These are phyloP conservation scores for Pristionchus arcanus DNA, from an alignment of 2,888 invertebrate species.

Conservation along the genomic window DNA sequence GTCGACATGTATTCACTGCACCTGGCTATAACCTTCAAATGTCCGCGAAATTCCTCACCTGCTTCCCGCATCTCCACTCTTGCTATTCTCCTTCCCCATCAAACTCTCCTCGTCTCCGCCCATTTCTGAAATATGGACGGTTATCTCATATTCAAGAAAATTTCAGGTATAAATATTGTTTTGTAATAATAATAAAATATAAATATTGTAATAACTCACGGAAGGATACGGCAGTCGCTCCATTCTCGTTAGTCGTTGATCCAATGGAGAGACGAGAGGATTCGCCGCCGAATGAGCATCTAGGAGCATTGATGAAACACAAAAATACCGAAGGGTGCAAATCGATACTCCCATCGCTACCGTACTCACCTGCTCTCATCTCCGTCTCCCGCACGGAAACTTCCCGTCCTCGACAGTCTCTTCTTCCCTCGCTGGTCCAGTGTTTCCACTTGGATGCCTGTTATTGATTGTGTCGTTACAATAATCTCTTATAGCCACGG, in stretches of 20 bases:
- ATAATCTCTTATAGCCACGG: neutral
- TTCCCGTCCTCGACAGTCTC: conserved; percentile 43
- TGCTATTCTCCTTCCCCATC: conserved; percentile 47
- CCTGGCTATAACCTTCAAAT: too few species aligned
- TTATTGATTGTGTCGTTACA: neutral
- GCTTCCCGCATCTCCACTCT: conserved; percentile 18
- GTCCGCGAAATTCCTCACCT: neutral
- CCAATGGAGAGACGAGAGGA: conserved; percentile 27
- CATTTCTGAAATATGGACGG: conserved; percentile 8
- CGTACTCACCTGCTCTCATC: conserved; percentile 42
- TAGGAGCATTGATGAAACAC: neutral
- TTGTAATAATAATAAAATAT: too few species aligned
- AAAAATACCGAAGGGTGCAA: neutral
- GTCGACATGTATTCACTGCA: too few species aligned
- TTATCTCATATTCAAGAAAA: too few species aligned
- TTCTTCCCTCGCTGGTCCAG: conserved; percentile 39
- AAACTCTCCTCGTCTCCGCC: conserved; percentile 34
- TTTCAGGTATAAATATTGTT: too few species aligned
- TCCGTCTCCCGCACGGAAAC: conserved; percentile 43
- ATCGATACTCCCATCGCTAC: neutral
- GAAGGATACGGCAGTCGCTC: neutral
- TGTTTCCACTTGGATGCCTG: conserved; percentile 50
- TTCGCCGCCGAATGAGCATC: conserved; percentile 33
- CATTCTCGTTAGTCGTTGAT: neutral
- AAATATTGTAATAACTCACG: neutral